Evolutionary conservation across 2,797 vertebrate species (phyloP).

Genomic region (Scolopax rusticola): DNA sequence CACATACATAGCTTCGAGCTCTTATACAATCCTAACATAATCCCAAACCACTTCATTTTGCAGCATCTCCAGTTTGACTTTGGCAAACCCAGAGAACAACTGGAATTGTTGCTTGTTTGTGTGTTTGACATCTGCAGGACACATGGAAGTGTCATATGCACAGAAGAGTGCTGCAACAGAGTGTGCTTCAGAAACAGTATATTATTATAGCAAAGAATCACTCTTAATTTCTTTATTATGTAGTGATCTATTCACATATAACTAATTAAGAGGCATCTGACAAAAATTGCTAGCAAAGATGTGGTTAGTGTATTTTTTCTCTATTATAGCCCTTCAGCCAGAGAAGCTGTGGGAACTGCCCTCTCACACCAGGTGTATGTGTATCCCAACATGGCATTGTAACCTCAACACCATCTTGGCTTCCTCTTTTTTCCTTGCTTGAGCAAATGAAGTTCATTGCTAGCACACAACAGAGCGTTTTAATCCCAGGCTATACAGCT

Average conservation of each 20-base stretch:
- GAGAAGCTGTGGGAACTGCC: not conserved
- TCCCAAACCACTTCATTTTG: not conserved
- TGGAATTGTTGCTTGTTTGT: not conserved
- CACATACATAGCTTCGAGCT: not conserved
- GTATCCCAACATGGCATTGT: not conserved
- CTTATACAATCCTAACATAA: not conserved
- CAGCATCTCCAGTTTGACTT: not conserved
- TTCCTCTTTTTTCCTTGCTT: not conserved
- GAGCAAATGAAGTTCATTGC: not conserved
- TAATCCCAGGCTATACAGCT: not conserved
- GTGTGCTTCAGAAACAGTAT: not conserved
- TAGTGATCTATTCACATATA: not conserved
- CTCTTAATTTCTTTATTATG: not conserved
- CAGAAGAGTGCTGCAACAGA: not conserved
- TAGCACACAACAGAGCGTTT: not conserved
- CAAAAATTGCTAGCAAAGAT: not conserved
- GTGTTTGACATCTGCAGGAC: not conserved
- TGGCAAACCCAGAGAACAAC: not conserved
- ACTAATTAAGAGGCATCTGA: not conserved
- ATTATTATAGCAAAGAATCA: not conserved
- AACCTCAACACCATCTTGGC: not conserved
- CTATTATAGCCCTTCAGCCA: not conserved
- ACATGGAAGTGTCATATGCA: not conserved
- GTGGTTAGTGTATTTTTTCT: not conserved
- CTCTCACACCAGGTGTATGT: fast-evolving